A percentile compares a stretch with the other conserved stretches of the same genome.
phyloP scores from a whole-genome alignment of 1,140 invertebrate genomes.

The Diabrotica virgifera region DNA sequence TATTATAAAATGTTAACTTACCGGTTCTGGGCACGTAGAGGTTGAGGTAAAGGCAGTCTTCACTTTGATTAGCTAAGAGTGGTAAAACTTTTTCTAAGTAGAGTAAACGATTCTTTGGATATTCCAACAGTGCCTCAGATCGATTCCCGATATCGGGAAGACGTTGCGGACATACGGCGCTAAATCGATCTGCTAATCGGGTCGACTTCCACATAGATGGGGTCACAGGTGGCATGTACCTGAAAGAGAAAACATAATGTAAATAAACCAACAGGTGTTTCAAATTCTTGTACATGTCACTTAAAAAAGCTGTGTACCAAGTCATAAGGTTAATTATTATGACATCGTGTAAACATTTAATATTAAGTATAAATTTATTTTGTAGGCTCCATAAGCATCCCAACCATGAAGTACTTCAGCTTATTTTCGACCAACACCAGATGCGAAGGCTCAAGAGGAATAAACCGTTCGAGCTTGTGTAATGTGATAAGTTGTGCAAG shows the following conservation, averaged over 20 bases:
- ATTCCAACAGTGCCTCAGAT: conserved; percentile 69
- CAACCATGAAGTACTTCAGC: no score
- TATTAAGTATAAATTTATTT: no score
- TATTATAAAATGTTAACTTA: conserved; percentile 49
- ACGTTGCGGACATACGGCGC: conserved; percentile 87
- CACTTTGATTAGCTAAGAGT: conserved; percentile 83
- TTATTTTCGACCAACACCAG: no score
- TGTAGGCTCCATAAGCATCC: no score
- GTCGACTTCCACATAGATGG: conserved; percentile 82
- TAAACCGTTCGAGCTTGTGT: no score
- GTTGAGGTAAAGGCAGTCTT: conserved; percentile 97
- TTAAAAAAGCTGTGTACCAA: no score
- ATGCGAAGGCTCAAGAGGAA: no score
- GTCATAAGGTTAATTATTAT: no score
- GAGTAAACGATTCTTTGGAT: conserved; percentile 75
- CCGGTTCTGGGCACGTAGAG: conserved; percentile 86
- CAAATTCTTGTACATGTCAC: no score
- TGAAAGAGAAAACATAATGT: conserved; percentile 32
- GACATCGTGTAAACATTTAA: no score
- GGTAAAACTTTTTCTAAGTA: conserved; percentile 80
- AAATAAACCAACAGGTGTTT: no score
- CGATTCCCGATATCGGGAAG: conserved; percentile 66
- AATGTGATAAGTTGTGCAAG: no score
- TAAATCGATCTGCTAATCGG: conserved; percentile 74
- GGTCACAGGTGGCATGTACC: conserved; percentile 92